Conservation (phyloP, 2,797 vertebrate genomes). For the Halcyon badia region DNA sequence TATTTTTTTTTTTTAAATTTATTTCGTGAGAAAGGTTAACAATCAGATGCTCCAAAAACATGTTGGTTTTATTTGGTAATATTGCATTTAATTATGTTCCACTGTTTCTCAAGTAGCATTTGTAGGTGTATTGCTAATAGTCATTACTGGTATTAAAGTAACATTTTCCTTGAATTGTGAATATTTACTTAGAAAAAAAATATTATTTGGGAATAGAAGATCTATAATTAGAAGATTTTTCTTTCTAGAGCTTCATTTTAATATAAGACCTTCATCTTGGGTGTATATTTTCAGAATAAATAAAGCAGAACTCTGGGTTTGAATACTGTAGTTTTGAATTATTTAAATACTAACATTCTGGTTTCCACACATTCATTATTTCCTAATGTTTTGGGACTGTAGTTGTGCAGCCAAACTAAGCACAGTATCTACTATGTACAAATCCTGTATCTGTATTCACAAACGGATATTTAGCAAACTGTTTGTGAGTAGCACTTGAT, state of each 20-base stretch:
- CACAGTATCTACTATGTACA: not conserved
- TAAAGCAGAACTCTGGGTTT: not conserved
- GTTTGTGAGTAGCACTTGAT: not conserved
- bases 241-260: not conserved
- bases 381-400: not conserved
- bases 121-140: not conserved
- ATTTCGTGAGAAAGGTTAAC: slow-evolving; percentile 52
- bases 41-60: slow-evolving; percentile 12
- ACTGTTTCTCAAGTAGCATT: not conserved
- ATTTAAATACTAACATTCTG: slow-evolving; percentile 1
- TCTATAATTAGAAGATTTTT: not conserved
- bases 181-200: slow-evolving; percentile 7
- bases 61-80: slow-evolving; percentile 33
- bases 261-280: not conserved
- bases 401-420: not conserved
- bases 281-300: not conserved
- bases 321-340: not conserved
- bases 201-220: not conserved
- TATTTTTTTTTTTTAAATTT: slow-evolving; percentile 43
- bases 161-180: slow-evolving; percentile 6
- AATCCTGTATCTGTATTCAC: not conserved
- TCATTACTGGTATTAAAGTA: slow-evolving; percentile 17
- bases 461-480: not conserved
- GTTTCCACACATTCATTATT: not conserved
- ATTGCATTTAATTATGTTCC: slow-evolving; percentile 19